Percentiles rank a stretch among this genome's conserved stretches.
Evolutionary conservation across 2,797 vertebrate species (phyloP).

Genomic region (Erpetoichthys calabaricus): DNA sequence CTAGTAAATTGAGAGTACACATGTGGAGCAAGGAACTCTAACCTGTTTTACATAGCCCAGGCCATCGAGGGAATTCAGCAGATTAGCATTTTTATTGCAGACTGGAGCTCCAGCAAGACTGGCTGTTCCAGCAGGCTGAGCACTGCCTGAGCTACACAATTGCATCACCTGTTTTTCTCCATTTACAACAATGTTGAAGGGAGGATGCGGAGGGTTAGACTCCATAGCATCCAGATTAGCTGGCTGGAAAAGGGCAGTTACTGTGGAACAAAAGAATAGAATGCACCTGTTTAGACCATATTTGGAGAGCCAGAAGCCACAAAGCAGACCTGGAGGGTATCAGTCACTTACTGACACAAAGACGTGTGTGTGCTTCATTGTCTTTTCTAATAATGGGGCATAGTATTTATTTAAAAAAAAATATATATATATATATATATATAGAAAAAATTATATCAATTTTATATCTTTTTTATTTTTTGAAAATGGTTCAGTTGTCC

Average conservation of each 20-base stretch:
- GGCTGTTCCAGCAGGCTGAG: conserved; percentile 14
- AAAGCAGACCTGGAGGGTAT: neutral
- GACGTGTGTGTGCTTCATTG: no score
- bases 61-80: conserved; percentile 24
- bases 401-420: no score
- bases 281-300: neutral
- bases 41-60: conserved; percentile 23
- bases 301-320: neutral
- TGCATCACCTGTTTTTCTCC: conserved; percentile 10
- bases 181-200: neutral
- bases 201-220: neutral
- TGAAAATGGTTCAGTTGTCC: no score
- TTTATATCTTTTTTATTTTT: no score
- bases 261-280: neutral
- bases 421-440: neutral
- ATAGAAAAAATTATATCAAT: no score
- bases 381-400: no score
- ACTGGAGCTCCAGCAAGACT: conserved; percentile 9
- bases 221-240: neutral
- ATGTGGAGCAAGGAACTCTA: conserved; percentile 21
- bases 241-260: neutral
- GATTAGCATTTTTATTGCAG: conserved; percentile 31
- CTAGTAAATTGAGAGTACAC: conserved; percentile 30
- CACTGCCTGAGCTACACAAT: conserved; percentile 2
- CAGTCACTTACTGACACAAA: no score